A percentile compares a stretch with the other conserved stretches of the same genome.
Evolutionary conservation across 2,113 vertebrate genomes (phyloP).

Genomic region (Petrocephalus zakoni): DNA sequence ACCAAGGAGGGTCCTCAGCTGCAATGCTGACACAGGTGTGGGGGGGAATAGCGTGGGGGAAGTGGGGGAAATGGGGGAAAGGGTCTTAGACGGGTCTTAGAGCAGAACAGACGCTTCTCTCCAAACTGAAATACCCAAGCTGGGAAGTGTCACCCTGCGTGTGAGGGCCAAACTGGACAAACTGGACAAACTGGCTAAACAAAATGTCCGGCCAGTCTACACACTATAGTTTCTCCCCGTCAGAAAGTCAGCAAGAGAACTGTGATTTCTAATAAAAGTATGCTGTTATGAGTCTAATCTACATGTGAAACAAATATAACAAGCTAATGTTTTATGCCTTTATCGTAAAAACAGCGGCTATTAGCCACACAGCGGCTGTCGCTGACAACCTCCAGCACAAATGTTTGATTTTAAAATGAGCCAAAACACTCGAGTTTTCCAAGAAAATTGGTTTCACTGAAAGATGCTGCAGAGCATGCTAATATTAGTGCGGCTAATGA

Average conservation of each 20-base stretch:
- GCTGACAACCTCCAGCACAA: neutral
- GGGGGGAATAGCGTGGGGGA: neutral
- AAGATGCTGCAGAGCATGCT: neutral
- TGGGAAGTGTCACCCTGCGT: neutral
- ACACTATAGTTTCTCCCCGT: neutral
- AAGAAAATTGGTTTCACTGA: neutral
- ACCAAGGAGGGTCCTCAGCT: neutral
- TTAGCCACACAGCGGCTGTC: neutral
- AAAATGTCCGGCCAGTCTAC: neutral
- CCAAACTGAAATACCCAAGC: neutral
- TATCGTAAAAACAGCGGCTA: neutral
- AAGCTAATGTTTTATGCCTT: neutral
- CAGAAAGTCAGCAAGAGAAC: neutral
- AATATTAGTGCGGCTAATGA: neutral
- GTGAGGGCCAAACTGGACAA: neutral
- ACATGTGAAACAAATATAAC: neutral
- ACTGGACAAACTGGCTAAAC: neutral
- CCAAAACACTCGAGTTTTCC: neutral
- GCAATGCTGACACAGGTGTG: constrained; percentile 26
- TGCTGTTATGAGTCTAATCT: neutral
- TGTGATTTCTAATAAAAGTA: neutral
- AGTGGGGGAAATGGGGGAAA: neutral
- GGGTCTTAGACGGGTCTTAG: neutral
- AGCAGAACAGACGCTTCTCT: neutral
- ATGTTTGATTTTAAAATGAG: neutral